phyloP scores from a whole-genome alignment of 2,888 invertebrate species.

The Brassicogethes aeneus region DNA sequence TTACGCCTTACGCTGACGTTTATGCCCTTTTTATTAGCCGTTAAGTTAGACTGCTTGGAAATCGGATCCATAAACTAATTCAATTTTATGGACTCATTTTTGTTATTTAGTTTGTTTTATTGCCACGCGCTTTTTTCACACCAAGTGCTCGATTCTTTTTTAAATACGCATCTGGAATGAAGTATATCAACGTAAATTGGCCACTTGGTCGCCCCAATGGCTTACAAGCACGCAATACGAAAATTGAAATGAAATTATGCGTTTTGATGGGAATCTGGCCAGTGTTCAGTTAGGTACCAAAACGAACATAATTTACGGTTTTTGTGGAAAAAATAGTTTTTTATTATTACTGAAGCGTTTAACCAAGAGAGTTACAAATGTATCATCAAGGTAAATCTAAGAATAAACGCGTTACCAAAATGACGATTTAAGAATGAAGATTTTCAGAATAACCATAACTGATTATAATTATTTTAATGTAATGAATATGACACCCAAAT shows the following conservation, averaged over 20 bases:
- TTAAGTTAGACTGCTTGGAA: conserved; percentile 32
- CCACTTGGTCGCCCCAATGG: neutral
- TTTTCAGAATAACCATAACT: too few species aligned
- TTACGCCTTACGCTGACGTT: conserved; percentile 35
- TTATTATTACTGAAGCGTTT: too few species aligned
- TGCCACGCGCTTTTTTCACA: neutral
- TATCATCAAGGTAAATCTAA: too few species aligned
- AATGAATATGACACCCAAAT: too few species aligned
- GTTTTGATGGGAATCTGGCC: too few species aligned
- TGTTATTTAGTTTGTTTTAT: conserved; percentile 2
- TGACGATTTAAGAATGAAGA: too few species aligned
- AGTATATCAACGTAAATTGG: neutral
- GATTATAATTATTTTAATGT: too few species aligned
- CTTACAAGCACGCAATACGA: neutral
- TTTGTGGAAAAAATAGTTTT: too few species aligned
- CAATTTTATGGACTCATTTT: conserved; percentile 21
- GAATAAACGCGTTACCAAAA: too few species aligned
- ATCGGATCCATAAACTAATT: conserved; percentile 26
- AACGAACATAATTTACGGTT: too few species aligned
- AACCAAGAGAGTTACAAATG: too few species aligned
- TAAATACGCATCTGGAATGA: neutral
- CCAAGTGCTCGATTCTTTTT: neutral
- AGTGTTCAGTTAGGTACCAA: too few species aligned
- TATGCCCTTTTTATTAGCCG: conserved; percentile 39
- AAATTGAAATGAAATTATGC: neutral